Evolutionary conservation across 2,888 invertebrate species (phyloP).

Genomic region (Bombylius discolor): DNA sequence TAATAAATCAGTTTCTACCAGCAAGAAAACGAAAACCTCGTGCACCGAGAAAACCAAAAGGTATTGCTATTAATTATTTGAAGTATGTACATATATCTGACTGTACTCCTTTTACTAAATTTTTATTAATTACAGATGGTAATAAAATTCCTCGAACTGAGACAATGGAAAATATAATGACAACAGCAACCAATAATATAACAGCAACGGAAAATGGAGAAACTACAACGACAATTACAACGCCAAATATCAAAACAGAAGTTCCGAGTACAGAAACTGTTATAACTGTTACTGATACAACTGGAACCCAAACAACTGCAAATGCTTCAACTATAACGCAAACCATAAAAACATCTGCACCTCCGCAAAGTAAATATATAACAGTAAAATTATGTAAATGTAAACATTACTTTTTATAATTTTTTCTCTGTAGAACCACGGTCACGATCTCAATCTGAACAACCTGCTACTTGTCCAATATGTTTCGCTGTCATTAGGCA

Average conservation of each 20-base stretch:
- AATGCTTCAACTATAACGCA: conserved; percentile 14
- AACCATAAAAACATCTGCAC: conserved; percentile 16
- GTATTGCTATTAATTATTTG: background rate
- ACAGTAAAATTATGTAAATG: background rate
- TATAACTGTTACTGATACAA: conserved; percentile 29
- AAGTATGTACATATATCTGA: too few relatives aligned
- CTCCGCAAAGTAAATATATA: background rate
- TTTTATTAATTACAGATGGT: conserved; percentile 20
- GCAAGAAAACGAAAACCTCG: conserved; percentile 42
- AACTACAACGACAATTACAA: conserved; percentile 22
- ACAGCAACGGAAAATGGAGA: conserved; percentile 12
- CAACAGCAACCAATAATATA: conserved; percentile 16
- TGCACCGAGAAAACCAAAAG: conserved; percentile 30
- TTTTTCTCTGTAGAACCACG: conserved; percentile 32
- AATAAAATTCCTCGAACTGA: conserved; percentile 33
- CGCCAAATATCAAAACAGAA: conserved; percentile 30
- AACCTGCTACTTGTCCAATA: conserved; percentile 46
- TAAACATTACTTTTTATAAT: background rate
- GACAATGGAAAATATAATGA: conserved; percentile 33
- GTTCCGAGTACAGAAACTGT: conserved; percentile 30
- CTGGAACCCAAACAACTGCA: conserved; percentile 16
- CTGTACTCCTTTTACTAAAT: too few relatives aligned
- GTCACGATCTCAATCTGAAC: conserved; percentile 46
- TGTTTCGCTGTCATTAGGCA: conserved; percentile 47
- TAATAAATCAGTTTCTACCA: conserved; percentile 40